A percentile compares a stretch with the other conserved stretches of the same genome.
Conservation (phyloP, 2,888 invertebrate genomes). For the Pristionchus maxplancki region DNA sequence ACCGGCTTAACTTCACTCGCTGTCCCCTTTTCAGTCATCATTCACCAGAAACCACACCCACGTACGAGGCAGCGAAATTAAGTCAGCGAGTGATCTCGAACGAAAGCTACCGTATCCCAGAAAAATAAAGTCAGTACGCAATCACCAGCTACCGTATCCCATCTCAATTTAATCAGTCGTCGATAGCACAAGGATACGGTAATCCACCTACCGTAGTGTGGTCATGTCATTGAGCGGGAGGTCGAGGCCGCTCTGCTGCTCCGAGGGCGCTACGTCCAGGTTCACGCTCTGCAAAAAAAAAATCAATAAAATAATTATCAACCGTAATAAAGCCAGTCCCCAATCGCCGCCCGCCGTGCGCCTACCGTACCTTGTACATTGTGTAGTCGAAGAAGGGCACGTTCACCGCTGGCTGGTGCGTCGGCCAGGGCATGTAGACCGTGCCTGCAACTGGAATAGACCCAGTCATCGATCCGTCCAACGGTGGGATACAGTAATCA, state of each 20-base stretch:
- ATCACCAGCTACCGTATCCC: background rate
- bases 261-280: constrained; percentile 68
- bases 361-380: constrained; percentile 57
- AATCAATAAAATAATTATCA: background rate
- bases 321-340: constrained; percentile 1
- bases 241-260: constrained; percentile 70
- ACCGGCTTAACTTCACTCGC: background rate
- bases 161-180: background rate
- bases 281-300: constrained; percentile 64
- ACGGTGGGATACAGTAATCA: background rate
- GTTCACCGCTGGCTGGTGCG: constrained; percentile 63
- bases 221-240: constrained; percentile 72
- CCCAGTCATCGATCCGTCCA: background rate
- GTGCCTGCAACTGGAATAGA: background rate
- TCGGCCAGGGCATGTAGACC: constrained; percentile 68
- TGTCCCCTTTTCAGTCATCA: background rate
- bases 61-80: background rate
- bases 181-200: background rate
- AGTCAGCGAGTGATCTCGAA: too few relatives aligned
- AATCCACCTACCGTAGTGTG: constrained; percentile 62
- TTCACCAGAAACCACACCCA: background rate
- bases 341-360: background rate
- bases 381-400: constrained; percentile 70
- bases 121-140: too few relatives aligned
- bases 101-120: background rate